These are phyloP conservation scores for Petroica traversi DNA, from an alignment of 2,113 vertebrate genomes.

Conservation along the genomic window DNA sequence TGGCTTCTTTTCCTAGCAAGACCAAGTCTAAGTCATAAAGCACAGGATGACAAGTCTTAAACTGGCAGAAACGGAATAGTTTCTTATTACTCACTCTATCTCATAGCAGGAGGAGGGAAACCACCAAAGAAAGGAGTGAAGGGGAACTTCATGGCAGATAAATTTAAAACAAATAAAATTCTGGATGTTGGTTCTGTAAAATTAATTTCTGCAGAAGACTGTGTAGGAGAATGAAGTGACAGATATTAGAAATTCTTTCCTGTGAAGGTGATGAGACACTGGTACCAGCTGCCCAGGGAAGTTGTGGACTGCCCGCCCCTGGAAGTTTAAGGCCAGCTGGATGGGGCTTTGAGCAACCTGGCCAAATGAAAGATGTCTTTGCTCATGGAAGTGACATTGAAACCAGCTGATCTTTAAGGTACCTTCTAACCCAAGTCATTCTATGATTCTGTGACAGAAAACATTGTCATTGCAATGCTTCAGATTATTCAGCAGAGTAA, in stretches of 20 bases:
- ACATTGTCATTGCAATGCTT: not conserved
- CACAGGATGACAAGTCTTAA: not conserved
- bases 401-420: not conserved
- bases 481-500: not conserved
- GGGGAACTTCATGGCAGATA: not conserved
- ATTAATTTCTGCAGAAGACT: not conserved
- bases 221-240: not conserved
- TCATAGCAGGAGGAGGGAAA: not conserved
- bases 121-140: not conserved
- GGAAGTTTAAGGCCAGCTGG: not conserved
- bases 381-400: not conserved
- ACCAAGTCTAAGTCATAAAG: conserved; percentile 25
- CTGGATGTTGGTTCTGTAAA: not conserved
- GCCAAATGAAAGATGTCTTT: not conserved
- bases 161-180: not conserved
- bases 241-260: not conserved
- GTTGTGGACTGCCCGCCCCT: not conserved
- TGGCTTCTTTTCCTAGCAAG: conserved; percentile 21
- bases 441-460: not conserved
- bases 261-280: not conserved
- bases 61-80: not conserved
- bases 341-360: not conserved
- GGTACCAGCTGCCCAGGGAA: not conserved
- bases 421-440: not conserved
- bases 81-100: not conserved